Base-by-base conservation (phyloP, 92 coral and sea anemone species). In the Porites rus region DNA sequence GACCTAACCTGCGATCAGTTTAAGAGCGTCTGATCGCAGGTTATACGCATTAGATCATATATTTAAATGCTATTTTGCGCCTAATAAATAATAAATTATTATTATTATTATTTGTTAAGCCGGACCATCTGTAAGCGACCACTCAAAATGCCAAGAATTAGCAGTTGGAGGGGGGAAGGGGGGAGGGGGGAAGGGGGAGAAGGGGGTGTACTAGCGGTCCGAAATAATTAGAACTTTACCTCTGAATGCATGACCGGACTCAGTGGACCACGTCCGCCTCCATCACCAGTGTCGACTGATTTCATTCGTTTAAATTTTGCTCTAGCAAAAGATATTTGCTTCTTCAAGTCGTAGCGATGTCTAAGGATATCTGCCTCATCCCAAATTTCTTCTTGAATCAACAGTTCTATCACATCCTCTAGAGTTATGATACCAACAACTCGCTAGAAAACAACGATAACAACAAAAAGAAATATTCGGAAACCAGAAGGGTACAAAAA, bases 351-450 rank as follows among this genome's bases (percentile, higher is more conserved):
- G 17, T 52, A 38, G n/a, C 93, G 90, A 58, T 19, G 65, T 38
- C 87, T 70, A 10, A 20, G 17, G 21, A 91, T 65, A 68, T 97
- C 99, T 28, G 97, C 93, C 77, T 97, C 99, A 53, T 97, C 99
- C 95, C 94, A 97, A 18, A 97, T 97, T 20, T 97, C 99, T 86
- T 97, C 99, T 70, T 97, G 99, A 53, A 97, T 97, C 18, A 97
- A 87, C 69, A 93, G 90, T 78, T 97, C 99, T 10, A 97, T 77
- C 14, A 97, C 91, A 84, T 97, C 99, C 77, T 97, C 99, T n/a
- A 97, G 85, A n/a, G 98, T 97, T 52, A 97, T 90, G 52, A 97
- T 92, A 11, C 99, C 99, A 61, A 97, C 92, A 25, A 87, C 78
- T 75, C 82, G 92, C 99, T 96, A 21, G 20, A 28, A 76, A 85